These are phyloP conservation scores for Microctenopoma stevenorrisi DNA, from an alignment of 2,797 vertebrate genomes.

Conservation along the genomic window DNA sequence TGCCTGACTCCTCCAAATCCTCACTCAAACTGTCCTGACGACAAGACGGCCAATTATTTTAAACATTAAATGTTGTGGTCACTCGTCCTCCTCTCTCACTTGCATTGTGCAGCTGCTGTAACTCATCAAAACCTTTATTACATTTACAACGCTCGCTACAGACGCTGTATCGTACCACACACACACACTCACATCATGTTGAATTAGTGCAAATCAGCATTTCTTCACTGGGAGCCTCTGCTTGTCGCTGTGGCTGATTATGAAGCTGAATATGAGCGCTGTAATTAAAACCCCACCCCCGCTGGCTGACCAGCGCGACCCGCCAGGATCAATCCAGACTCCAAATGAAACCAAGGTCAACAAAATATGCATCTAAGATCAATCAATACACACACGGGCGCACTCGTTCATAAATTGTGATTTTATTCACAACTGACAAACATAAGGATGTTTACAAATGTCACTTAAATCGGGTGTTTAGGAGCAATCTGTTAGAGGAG, in stretches of 20 bases:
- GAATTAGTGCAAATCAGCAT: constrained; percentile 61
- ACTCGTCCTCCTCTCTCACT: constrained; percentile 33
- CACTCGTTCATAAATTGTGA: constrained; percentile 43
- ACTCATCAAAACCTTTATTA: constrained; percentile 41
- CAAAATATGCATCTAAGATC: constrained; percentile 34
- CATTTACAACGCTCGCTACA: constrained; percentile 39
- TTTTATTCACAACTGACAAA: constrained; percentile 22
- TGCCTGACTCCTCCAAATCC: constrained; percentile 6
- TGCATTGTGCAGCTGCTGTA: neutral
- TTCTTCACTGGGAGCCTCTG: constrained; percentile 45
- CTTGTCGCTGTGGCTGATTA: constrained; percentile 41
- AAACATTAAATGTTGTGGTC: constrained; percentile 72
- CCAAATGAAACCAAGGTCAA: constrained; percentile 46
- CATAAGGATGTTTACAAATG: constrained; percentile 11
- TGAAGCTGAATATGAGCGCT: constrained; percentile 40
- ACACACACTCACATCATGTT: constrained; percentile 23
- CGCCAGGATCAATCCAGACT: constrained; percentile 29
- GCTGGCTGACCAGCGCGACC: neutral
- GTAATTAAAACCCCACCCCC: constrained; percentile 42
- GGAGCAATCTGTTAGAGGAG: neutral
- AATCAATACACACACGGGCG: constrained; percentile 29
- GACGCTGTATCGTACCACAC: neutral
- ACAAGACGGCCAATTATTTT: constrained; percentile 71
- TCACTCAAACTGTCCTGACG: neutral
- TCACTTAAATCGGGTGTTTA: constrained; percentile 1